Evolutionary conservation across 2,888 invertebrate species (phyloP), one percentile per base, ranked within the genome.

Genomic region (Cerceris rybyensis): DNA sequence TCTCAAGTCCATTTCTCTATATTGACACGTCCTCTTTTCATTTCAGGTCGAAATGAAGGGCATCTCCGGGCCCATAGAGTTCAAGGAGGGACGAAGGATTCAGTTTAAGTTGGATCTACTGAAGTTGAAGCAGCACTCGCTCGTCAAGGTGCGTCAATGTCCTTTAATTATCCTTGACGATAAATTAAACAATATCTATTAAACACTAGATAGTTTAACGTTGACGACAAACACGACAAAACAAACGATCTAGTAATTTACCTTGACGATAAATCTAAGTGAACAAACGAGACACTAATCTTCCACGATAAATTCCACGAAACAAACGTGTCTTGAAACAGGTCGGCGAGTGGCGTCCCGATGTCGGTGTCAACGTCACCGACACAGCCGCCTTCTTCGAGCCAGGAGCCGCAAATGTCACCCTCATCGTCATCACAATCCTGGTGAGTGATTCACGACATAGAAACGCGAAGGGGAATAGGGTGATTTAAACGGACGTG

Each of bases 41-140:
- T 91, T 92, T 43, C 90, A 96, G 96, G 96, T 96, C 65, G 96
- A 96, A 91, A 95, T 96, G 93, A 95, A 96, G 90, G 97, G 97
- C 6, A 93, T 97, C 66, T 96, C 96, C 41, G 97, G 97, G 0
- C 96, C 95, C 16, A 96, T 97, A 80, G 96, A 96, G 91, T 96
- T 97, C 92, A 96, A 96, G 90, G 96, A 96, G 91, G 97, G 97
- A 0, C 94, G 95, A 67, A 93, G 97, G 69, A 95, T 95, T 65
- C 95, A 96, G 87, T 96, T 97, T 89, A 95, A 96, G 87, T 93
- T 97, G 77, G 97, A 97, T 90, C 92, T 96, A 69, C 93, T 96
- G 46, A 96, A 96, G 92, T 92, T 96, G 80, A 96, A 96, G 86
- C 95, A 96, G 86, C 95, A 96, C 88, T 94, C 95, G 0, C 93